Evolutionary conservation across 1,140 invertebrate genomes (phyloP).

Genomic region (Melipona quadrifasciata): DNA sequence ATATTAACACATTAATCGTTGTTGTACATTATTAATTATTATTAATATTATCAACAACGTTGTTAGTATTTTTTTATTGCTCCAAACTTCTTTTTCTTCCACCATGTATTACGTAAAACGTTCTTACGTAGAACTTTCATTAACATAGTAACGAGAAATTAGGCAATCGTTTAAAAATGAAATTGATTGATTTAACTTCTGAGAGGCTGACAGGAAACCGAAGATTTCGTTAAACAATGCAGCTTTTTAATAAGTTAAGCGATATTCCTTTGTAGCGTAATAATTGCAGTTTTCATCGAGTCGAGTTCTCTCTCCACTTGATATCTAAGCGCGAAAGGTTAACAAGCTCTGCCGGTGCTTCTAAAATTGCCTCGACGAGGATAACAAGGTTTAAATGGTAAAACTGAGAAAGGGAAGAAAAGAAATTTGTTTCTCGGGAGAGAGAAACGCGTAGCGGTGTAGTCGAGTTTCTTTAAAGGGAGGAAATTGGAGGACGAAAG

Average conservation of each 20-base stretch:
- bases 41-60: too few species aligned
- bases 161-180: background rate
- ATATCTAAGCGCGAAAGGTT: background rate
- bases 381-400: constrained; percentile 7
- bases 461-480: background rate
- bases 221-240: background rate
- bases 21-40: too few species aligned
- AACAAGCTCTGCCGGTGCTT: background rate
- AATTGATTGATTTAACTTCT: background rate
- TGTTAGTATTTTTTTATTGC: too few species aligned
- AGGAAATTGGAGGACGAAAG: background rate
- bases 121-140: too few species aligned
- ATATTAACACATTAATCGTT: too few species aligned
- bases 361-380: background rate
- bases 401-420: background rate
- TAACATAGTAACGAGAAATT: too few species aligned
- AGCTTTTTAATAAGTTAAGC: background rate
- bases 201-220: background rate
- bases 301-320: too few species aligned
- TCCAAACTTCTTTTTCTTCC: too few species aligned
- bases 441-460: background rate
- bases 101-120: too few species aligned
- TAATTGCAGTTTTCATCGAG: background rate
- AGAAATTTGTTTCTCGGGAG: background rate
- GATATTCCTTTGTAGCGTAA: background rate